A percentile compares a stretch with the other conserved stretches of the same genome.
Evolutionary conservation across 2,888 invertebrate species (phyloP).

Genomic region (Taphrorychus bicolor): DNA sequence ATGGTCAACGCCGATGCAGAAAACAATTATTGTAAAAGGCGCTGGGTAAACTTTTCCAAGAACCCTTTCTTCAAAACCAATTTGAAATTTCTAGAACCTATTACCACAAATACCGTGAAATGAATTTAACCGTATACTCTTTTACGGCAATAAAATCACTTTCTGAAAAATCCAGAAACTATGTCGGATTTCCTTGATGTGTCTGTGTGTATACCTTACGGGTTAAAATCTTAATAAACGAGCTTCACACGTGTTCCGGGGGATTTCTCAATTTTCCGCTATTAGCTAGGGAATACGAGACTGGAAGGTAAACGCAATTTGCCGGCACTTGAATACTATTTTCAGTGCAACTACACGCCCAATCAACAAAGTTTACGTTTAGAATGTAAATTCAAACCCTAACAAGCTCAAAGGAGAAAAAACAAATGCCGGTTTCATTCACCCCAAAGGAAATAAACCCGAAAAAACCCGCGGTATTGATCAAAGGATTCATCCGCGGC

Average conservation of each 20-base stretch:
- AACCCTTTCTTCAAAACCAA: background rate
- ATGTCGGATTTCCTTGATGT: too few species aligned
- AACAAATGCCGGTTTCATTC: background rate
- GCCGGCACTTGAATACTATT: background rate
- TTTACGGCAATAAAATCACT: constrained; percentile 6
- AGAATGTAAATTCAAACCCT: background rate
- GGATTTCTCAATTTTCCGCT: background rate
- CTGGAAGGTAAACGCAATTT: background rate
- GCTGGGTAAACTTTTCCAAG: background rate
- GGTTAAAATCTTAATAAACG: too few species aligned
- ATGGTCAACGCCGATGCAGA: background rate
- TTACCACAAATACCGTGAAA: background rate
- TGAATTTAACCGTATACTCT: background rate
- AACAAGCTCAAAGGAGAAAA: background rate
- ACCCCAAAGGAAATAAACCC: background rate
- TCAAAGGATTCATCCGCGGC: background rate
- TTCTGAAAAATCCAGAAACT: background rate
- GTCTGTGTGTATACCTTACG: too few species aligned
- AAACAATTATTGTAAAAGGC: background rate
- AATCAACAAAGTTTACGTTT: background rate
- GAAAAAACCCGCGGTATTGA: constrained; percentile 1
- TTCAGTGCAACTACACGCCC: background rate
- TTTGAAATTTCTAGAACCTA: constrained; percentile 1
- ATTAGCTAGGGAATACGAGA: background rate
- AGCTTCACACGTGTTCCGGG: too few species aligned